Base-by-base conservation (phyloP, 2,113 vertebrate species). In the Eudyptes chrysolophus region DNA sequence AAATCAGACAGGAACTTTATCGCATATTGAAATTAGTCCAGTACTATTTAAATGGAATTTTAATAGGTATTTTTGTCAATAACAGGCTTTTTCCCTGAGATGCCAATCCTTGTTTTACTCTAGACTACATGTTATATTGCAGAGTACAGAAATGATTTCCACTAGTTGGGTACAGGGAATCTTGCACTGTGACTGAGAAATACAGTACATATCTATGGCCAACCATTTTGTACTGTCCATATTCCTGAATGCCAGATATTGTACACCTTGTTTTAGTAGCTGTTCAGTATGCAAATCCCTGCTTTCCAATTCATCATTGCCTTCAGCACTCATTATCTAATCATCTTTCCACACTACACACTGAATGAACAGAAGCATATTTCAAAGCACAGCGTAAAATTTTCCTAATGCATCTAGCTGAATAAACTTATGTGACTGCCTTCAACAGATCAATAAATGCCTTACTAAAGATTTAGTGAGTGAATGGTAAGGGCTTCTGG, bases 271-370 rank as follows among this genome's bases (percentile, higher is more conserved):
- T 40, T 92, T 84, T 55, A 84, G 34, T 26, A 94, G 77, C 81
- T 96, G 26, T 80, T 96, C 89, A 62, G 40, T 85, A 92, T 96
- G 94, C 87, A 96, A 83, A 97, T 92, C 81, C 46, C 62, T 77
- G 38, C 87, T 96, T 89, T 77, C 78, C 84, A 76, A 96, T 93
- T 89, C 84, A 90, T 80, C 92, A 83, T 87, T 93, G 81, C 89
- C 92, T 95, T 87, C 87, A 85, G 91, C 84, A 65, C 34, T 92
- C 74, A 87, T 96, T 94, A 92, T 95, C 93, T 96, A 85, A 82
- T 91, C 78, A 80, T 95, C 94, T 92, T 80, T 85, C 78, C 68
- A 49, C 64, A 34, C 58, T 54, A 55, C 89, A 80, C 68, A 60
- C 25, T 42, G 60, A 87, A 79, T 85, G 82, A 94, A 71, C 76